Evolutionary conservation across 1,140 invertebrate genomes (phyloP).

Genomic region (Ips typographus): DNA sequence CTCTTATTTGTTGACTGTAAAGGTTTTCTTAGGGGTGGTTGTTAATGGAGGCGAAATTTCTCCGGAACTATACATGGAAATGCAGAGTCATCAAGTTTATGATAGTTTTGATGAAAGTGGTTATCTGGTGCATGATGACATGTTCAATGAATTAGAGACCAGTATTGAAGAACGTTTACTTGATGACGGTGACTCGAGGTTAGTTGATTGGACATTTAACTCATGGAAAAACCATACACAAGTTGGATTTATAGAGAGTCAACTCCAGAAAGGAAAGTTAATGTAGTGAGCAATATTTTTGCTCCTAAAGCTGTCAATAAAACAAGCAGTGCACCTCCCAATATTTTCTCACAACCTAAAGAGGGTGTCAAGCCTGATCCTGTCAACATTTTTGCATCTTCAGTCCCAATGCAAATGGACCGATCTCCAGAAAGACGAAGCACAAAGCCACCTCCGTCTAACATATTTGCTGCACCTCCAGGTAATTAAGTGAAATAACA

Average conservation of each 20-base stretch:
- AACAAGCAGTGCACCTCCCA: not conserved
- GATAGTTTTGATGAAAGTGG: conserved; percentile 69
- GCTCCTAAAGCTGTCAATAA: conserved; percentile 1
- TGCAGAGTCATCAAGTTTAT: conserved; percentile 56
- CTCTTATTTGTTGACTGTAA: not conserved
- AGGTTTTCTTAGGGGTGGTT: conserved; percentile 56
- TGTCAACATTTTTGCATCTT: not conserved
- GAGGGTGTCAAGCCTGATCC: not conserved
- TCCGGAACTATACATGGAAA: conserved; percentile 52
- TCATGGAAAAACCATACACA: too few relatives aligned
- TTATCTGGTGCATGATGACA: conserved; percentile 57
- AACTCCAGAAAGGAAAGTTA: conserved; percentile 26
- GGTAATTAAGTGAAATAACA: too few relatives aligned
- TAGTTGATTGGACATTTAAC: not conserved
- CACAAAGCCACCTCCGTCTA: too few relatives aligned
- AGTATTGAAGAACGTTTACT: conserved; percentile 29
- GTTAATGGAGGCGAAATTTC: conserved; percentile 64
- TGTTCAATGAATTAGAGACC: conserved; percentile 35
- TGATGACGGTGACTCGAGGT: conserved; percentile 28
- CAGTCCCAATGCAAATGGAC: too few relatives aligned
- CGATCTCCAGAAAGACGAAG: too few relatives aligned
- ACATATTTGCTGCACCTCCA: too few relatives aligned
- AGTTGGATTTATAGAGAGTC: conserved; percentile 20
- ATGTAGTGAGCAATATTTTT: conserved; percentile 21
- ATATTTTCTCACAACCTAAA: conserved; percentile 32